Percentiles rank a stretch among this genome's conserved stretches.
These are phyloP conservation scores for Pilophorus perplexus DNA, from an alignment of 2,888 invertebrate genomes.

Conservation along the genomic window DNA sequence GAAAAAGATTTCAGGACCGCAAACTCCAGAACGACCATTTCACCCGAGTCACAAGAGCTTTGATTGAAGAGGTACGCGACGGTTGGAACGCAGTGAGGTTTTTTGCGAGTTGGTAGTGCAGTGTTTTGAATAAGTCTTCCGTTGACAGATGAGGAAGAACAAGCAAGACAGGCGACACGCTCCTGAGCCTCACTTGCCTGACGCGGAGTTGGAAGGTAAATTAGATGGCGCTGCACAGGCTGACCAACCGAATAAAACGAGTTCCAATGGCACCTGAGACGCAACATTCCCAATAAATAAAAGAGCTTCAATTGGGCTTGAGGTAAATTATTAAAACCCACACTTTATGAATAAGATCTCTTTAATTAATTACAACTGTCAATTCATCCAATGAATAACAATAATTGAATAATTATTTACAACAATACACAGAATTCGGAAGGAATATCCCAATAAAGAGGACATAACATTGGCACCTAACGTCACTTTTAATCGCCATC, in stretches of 20 bases:
- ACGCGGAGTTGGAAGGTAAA: no score
- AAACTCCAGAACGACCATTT: not conserved
- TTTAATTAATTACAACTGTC: constrained; percentile 40
- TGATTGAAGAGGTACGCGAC: not conserved
- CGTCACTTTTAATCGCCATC: constrained; percentile 14
- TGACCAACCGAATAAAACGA: no score
- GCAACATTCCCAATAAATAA: not conserved
- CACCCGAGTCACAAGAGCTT: not conserved
- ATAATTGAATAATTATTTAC: constrained; percentile 40
- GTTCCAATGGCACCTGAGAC: no score
- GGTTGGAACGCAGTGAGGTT: no score
- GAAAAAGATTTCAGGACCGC: not conserved
- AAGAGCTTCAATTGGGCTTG: not conserved
- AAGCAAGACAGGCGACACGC: constrained; percentile 1
- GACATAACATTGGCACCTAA: constrained; percentile 40
- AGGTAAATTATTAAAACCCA: not conserved
- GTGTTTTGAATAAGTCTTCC: no score
- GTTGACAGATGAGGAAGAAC: constrained; percentile 19
- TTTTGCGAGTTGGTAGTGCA: no score
- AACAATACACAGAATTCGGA: constrained; percentile 40
- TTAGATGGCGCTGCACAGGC: no score
- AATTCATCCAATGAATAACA: constrained; percentile 41
- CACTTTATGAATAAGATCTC: constrained; percentile 38
- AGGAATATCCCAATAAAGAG: constrained; percentile 39
- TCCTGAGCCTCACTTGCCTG: constrained; percentile 3